Evolutionary conservation across 1,140 invertebrate genomes (phyloP), one percentile per base, ranked within the genome.

Genomic region (Mizuhopecten yessoensis): DNA sequence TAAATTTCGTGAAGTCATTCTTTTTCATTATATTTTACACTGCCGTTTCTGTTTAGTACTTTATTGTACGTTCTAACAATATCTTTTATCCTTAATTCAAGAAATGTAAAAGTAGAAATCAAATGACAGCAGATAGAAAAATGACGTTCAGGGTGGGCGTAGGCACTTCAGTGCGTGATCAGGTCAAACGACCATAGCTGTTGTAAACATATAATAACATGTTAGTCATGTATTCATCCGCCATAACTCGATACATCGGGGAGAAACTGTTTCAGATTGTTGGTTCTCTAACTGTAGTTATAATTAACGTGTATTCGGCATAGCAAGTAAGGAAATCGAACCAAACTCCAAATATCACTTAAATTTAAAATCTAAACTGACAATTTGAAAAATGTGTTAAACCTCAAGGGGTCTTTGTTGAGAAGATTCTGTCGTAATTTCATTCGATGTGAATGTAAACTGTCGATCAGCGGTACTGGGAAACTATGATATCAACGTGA

Each of bases 361-460:
- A 29, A 75, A 75, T n/a, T 75, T 29, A 7, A n/a, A 29, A 75
- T 75, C 9, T 75, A 29, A 75, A 75, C 57, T 75, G 57, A 75
- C 57, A 75, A 75, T 75, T 75, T 75, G 57, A 75, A 75, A 75
- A 75, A 75, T 75, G 1, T 75, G 57, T 29, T 75, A 1, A 75
- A 75, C 29, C 57, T n/a, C 57, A 75, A 75, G 57, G 57, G 57
- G 57, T 75, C 57, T 29, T 29, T 75, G n/a, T n/a, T 75, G 57
- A 75, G 23, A 75, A 75, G 29, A 75, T 75, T 75, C 57, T 75
- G 57, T 75, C 57, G 57, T 75, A 75, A 75, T 75, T 29, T n/a
- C n/a, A 75, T 75, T 75, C n/a, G 3, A n/a, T 9, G 57, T 11
- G 57, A 75, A 75, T 75, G n/a, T n/a, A n/a, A 75, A 75, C 57